Percentiles rank a stretch among this genome's conserved stretches.
phyloP scores from a whole-genome alignment of 2,888 invertebrate species.

The Cyclophora punctaria region DNA sequence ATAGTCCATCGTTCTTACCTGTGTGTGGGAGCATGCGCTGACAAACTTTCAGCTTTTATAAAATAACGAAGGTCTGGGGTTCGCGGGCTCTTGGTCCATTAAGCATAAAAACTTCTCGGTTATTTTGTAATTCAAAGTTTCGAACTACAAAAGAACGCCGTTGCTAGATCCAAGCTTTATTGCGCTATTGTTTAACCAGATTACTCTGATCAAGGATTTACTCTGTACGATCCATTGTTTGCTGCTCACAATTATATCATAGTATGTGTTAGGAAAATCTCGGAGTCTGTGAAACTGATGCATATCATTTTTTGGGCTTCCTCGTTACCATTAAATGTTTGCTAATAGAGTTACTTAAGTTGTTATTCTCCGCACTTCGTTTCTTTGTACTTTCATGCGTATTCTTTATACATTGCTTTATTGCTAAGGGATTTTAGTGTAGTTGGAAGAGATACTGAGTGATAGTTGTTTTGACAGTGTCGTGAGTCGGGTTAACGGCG shows the following conservation, averaged over 20 bases:
- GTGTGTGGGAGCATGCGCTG: too few relatives aligned
- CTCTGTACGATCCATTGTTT: slow-evolving; percentile 25
- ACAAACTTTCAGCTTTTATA: too few relatives aligned
- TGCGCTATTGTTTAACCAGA: slow-evolving; percentile 27
- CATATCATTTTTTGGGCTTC: slow-evolving; percentile 22
- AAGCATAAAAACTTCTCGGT: too few relatives aligned
- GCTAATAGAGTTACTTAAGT: slow-evolving; percentile 28
- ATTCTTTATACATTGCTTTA: slow-evolving; percentile 7
- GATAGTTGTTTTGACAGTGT: slow-evolving; percentile 5
- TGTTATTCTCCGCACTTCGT: slow-evolving; percentile 15
- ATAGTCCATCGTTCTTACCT: too few relatives aligned
- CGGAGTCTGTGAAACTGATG: slow-evolving; percentile 24
- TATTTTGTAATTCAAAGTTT: too few relatives aligned
- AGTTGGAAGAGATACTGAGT: slow-evolving; percentile 10
- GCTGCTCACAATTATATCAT: slow-evolving; percentile 31
- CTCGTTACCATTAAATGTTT: slow-evolving; percentile 29
- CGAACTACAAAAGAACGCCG: neutral
- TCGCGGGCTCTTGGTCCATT: too few relatives aligned
- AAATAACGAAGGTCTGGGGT: too few relatives aligned
- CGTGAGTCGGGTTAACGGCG: neutral
- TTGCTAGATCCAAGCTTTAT: slow-evolving; percentile 18
- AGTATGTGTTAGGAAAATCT: slow-evolving; percentile 21
- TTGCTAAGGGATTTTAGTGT: neutral
- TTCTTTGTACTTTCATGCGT: neutral
- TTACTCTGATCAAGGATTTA: slow-evolving; percentile 18